Evolutionary conservation across 2,113 vertebrate genomes (phyloP).

Genomic region (Lagopus leucura): DNA sequence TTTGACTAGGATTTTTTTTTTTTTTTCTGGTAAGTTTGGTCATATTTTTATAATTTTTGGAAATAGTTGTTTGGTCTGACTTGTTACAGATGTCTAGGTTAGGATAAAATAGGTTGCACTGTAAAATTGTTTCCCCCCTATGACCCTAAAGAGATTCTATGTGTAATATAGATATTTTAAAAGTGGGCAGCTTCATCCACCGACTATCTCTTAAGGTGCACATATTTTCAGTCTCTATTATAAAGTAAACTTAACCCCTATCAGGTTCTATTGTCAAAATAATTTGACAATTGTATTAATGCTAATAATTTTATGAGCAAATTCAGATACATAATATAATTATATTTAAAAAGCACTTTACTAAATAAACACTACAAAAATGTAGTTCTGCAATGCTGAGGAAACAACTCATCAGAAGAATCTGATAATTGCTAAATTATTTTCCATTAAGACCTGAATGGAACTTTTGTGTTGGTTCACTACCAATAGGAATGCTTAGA

Average conservation of each 20-base stretch:
- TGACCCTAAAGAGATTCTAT: neutral
- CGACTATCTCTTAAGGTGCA: neutral
- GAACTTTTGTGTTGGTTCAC: accelerated
- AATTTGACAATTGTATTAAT: neutral
- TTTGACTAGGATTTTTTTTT: neutral
- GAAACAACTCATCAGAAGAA: neutral
- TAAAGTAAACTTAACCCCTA: neutral
- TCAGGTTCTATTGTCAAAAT: neutral
- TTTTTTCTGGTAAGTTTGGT: neutral
- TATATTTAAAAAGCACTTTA: neutral
- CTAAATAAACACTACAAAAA: neutral
- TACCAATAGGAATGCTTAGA: neutral
- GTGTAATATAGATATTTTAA: neutral
- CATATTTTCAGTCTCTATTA: neutral
- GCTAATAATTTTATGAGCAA: neutral
- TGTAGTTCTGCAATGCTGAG: neutral
- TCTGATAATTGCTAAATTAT: neutral
- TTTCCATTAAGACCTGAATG: neutral
- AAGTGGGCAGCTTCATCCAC: neutral
- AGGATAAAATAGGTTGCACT: neutral
- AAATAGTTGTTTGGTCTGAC: neutral
- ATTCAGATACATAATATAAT: neutral
- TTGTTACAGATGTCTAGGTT: neutral
- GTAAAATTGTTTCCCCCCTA: neutral
- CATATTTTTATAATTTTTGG: neutral